Evolutionary conservation across 2,797 vertebrate genomes (phyloP), one percentile per base, ranked within the genome.

Genomic region (Cryptoprocta ferox): DNA sequence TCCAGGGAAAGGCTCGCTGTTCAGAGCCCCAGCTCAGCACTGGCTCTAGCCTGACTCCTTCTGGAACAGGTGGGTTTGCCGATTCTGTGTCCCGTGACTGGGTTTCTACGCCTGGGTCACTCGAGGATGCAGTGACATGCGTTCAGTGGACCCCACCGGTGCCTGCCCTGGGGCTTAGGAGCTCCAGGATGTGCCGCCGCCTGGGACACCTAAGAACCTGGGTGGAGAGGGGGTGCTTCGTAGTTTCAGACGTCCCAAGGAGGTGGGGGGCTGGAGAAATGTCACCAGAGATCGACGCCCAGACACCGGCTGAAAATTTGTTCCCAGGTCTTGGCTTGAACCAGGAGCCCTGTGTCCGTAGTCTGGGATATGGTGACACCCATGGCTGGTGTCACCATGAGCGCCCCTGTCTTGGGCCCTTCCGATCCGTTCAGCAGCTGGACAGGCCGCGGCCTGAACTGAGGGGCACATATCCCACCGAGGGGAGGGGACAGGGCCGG

Each of bases 101-200:
- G 0, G 5, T 28, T 4, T 10, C 45, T 42, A 0, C 1, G 35
- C 48, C 50, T 5, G 6, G 50, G 26, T 21, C 3, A 2, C 26
- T 28, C 3, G 0, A 0, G 26, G 59, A 24, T 2, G 2, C 37
- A 11, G 0, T 0, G 15, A 12, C 37, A 0, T 2, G 5, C 9
- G n/a, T 12, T 26, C 11, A 2, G 37, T 0, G 11, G 56, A 24
- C 63, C 8, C 61, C 4, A 4, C 0, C 0, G 32, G 3, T 24
- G 66, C 35, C 35, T 21, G 5, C 30, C 28, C 13, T 14, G 2
- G 13, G 16, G 65, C 26, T 45, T 10, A 14, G 56, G 66, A 37
- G 37, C 39, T 79, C 39, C 0, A 0, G 1, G 50, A n/a, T 37
- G 15, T 8, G 7, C 48, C 11, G 5, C 24, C 3, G 1, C 7